Conservation (phyloP, 2,797 vertebrate genomes). For the Alosa sapidissima region DNA sequence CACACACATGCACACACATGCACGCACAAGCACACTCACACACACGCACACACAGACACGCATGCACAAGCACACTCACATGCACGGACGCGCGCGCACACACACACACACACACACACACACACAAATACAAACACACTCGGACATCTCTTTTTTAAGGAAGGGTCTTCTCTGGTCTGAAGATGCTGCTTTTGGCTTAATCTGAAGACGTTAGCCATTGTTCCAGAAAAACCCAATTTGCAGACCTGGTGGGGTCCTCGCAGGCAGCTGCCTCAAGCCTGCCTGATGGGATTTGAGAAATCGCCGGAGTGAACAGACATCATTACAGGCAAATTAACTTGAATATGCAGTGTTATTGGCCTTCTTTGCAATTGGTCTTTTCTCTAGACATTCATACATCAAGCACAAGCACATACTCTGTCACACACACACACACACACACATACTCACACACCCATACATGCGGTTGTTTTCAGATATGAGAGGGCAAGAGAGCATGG, state of each 20-base stretch:
- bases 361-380: background rate
- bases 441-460: background rate
- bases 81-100: too few species aligned
- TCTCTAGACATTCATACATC: background rate
- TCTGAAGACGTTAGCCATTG: background rate
- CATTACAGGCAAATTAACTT: background rate
- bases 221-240: background rate
- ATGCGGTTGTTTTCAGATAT: background rate
- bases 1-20: background rate
- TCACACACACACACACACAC: background rate
- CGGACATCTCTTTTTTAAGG: background rate
- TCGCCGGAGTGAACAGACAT: background rate
- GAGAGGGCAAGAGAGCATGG: background rate
- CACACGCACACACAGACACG: background rate
- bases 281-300: background rate
- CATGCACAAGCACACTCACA: background rate
- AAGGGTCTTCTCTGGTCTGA: background rate
- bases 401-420: background rate
- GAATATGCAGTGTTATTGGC: constrained; percentile 15
- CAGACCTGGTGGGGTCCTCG: background rate
- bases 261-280: background rate
- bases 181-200: background rate
- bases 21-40: background rate
- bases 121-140: background rate
- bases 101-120: background rate